Conservation (phyloP, 92 coral and sea anemone species). For the Epizoanthus illoricatus region DNA sequence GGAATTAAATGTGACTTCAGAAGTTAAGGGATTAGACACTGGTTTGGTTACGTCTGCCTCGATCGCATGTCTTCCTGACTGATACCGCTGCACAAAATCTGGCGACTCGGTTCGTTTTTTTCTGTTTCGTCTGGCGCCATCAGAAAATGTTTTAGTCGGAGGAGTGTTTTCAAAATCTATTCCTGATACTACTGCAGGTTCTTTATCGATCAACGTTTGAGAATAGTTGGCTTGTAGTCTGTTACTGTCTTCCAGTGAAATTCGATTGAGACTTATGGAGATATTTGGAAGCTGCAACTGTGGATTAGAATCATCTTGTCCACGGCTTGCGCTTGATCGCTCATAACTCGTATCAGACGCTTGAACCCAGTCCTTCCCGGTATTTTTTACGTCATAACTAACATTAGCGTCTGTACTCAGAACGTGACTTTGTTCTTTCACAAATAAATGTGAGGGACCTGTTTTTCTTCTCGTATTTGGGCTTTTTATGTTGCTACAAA, state of each 20-base stretch:
- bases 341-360: background rate
- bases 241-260: slow-evolving; percentile 30
- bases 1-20: slow-evolving; percentile 20
- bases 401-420: background rate
- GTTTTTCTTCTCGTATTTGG: slow-evolving; percentile 4
- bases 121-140: background rate
- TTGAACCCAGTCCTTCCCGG: slow-evolving; percentile 4
- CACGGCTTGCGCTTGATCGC: background rate
- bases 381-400: background rate
- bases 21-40: background rate
- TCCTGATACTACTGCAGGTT: background rate
- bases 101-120: background rate
- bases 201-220: slow-evolving; percentile 2
- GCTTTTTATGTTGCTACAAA: background rate
- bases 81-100: background rate
- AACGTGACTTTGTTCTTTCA: background rate
- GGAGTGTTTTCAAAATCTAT: background rate
- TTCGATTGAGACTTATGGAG: slow-evolving; percentile 1
- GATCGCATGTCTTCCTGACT: background rate
- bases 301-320: background rate
- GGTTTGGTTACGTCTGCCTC: too few species aligned
- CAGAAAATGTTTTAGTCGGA: background rate
- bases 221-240: background rate
- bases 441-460: background rate
- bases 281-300: slow-evolving; percentile 53